These are phyloP conservation scores for Nothocercus nigrocapillus DNA, from an alignment of 2,113 vertebrate species.

Conservation along the genomic window DNA sequence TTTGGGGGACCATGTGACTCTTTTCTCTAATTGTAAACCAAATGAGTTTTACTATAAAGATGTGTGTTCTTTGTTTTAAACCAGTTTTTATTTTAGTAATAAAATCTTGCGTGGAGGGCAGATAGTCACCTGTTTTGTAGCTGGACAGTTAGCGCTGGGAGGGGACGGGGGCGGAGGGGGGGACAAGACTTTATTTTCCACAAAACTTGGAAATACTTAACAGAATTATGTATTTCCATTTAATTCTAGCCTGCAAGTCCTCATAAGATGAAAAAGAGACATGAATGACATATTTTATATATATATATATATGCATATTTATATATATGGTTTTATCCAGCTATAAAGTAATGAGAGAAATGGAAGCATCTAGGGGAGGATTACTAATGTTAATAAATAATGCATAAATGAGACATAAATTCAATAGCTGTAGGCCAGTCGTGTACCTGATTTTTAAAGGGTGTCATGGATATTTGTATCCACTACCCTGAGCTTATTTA, in stretches of 20 bases:
- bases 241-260: slow-evolving; percentile 43
- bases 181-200: slow-evolving; percentile 40
- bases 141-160: slow-evolving; percentile 23
- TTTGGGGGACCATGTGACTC: slow-evolving; percentile 81
- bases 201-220: slow-evolving; percentile 38
- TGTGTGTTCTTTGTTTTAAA: slow-evolving; percentile 81
- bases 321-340: slow-evolving; percentile 48
- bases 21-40: slow-evolving; percentile 85
- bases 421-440: slow-evolving; percentile 43
- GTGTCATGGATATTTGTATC: slow-evolving; percentile 58
- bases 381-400: slow-evolving; percentile 51
- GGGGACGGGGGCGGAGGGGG: slow-evolving; percentile 19
- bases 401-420: slow-evolving; percentile 31
- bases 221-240: slow-evolving; percentile 62
- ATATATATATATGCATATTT: neutral
- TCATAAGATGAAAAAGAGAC: neutral
- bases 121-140: slow-evolving; percentile 69
- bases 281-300: neutral
- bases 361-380: slow-evolving; percentile 11
- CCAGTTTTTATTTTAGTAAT: slow-evolving; percentile 74
- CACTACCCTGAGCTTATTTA: slow-evolving; percentile 57
- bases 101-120: slow-evolving; percentile 67
- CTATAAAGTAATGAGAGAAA: slow-evolving; percentile 51
- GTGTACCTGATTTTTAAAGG: slow-evolving; percentile 45
- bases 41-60: slow-evolving; percentile 82